Evolutionary conservation across 2,888 invertebrate species (phyloP).

Genomic region (Morinoia aosen): DNA sequence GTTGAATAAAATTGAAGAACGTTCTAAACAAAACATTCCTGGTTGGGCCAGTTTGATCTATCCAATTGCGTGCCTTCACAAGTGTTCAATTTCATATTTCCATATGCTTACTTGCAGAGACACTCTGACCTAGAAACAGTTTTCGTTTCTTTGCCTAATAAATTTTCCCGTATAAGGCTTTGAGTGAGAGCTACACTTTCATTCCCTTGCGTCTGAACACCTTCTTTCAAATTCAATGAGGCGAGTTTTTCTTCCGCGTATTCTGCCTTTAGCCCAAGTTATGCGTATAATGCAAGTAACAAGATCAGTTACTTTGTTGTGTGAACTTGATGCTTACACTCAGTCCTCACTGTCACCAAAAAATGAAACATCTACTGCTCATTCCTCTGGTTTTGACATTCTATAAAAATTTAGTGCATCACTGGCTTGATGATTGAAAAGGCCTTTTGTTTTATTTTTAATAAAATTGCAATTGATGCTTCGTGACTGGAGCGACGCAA

Average conservation of each 20-base stretch:
- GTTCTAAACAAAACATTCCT: too few species aligned
- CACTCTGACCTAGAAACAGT: too few species aligned
- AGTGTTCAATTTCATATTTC: too few species aligned
- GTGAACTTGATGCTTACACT: background rate
- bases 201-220: background rate
- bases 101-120: too few species aligned
- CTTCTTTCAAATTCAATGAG: background rate
- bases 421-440: background rate
- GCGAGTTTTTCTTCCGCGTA: background rate
- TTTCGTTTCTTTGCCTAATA: too few species aligned
- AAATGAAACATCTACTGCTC: background rate
- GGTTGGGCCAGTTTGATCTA: too few species aligned
- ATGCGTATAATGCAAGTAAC: background rate
- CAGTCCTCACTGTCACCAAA: background rate
- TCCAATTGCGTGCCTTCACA: too few species aligned
- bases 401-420: background rate
- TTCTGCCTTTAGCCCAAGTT: background rate
- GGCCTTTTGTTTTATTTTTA: background rate
- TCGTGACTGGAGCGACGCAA: background rate
- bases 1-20: too few species aligned
- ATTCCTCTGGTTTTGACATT: background rate
- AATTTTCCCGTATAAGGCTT: too few species aligned
- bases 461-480: background rate
- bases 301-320: background rate
- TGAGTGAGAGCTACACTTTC: too few species aligned